Conservation (phyloP, 2,888 invertebrate species). For the Emesis furor region DNA sequence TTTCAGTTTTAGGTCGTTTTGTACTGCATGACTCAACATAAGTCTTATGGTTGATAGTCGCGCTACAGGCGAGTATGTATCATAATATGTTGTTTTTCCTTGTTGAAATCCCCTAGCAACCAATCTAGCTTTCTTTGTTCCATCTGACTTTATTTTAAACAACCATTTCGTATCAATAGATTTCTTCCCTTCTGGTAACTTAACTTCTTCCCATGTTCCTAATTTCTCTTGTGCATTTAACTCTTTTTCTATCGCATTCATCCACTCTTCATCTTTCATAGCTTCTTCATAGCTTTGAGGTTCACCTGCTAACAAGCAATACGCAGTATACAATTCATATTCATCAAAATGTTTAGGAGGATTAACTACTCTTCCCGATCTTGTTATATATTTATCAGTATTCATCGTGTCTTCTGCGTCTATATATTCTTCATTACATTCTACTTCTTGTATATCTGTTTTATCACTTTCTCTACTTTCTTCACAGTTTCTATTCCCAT, state of each 20-base stretch:
- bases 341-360: not conserved
- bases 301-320: not conserved
- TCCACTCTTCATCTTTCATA: not conserved
- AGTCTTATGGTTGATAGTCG: not conserved
- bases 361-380: slow-evolving; percentile 9
- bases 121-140: slow-evolving; percentile 66
- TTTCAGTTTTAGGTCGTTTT: slow-evolving; percentile 31
- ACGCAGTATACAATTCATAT: slow-evolving; percentile 4
- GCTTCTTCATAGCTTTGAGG: not conserved
- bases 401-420: not conserved
- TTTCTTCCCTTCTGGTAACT: slow-evolving; percentile 46
- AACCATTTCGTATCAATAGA: slow-evolving; percentile 68
- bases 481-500: no score
- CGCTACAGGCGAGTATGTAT: slow-evolving; percentile 57
- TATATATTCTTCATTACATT: not conserved
- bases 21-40: slow-evolving; percentile 29
- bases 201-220: slow-evolving; percentile 32
- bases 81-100: not conserved
- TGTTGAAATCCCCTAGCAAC: slow-evolving; percentile 56
- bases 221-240: slow-evolving; percentile 5
- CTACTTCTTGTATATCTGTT: no score
- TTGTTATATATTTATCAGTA: not conserved
- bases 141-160: slow-evolving; percentile 64
- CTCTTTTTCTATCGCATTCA: slow-evolving; percentile 6
- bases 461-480: no score